Evolutionary conservation across 1,140 invertebrate species (phyloP), one percentile per base, ranked within the genome.

Genomic region (Contarinia nasturtii): DNA sequence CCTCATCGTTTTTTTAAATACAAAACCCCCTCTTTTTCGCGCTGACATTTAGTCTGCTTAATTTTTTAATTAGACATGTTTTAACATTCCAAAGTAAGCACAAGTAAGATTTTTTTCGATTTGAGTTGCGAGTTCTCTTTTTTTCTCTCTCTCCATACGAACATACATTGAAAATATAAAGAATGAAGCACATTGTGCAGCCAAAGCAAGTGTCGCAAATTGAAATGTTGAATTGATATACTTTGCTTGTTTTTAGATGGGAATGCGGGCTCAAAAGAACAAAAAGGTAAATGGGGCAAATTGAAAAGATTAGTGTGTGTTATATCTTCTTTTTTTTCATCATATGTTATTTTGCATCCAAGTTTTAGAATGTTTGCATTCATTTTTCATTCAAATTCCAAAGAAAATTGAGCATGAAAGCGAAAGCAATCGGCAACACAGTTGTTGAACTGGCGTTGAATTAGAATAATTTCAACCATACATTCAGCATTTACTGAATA

Each of bases 201-300:
- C 7, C 27, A 33, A 44, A 45, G 42, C 12, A 44, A 12, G 10
- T 27, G 27, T 5, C 27, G 27, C 10, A 5, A 27, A 27, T 27
- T 22, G 12, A 44, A 18, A 18, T 19, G 12, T 15, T 22, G 14
- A 17, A 18, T 44, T 44, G 14, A 18, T 15, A 15, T 15, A 18
- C 17, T 44, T 44, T 20, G 4, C 42, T 18, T 38, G n/a, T 22
- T n/a, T 46, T 14, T 18, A 63, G 61, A 63, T 63, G 61, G 59
- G 60, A 45, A 60, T 57, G n/a, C 55, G 61, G 2, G 54, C 58
- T 22, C 60, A 60, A 20, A 60, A 62, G 45, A 59, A 55, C 40
- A 63, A 63, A 48, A 63, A 63, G 52, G 52, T 52, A 50, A 50
- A 43, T 42, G 18, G 27, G 27, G 27, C 27, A 27, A 27, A 27